Conservation (phyloP, 2,113 vertebrate species). For the Perccottus glenii region DNA sequence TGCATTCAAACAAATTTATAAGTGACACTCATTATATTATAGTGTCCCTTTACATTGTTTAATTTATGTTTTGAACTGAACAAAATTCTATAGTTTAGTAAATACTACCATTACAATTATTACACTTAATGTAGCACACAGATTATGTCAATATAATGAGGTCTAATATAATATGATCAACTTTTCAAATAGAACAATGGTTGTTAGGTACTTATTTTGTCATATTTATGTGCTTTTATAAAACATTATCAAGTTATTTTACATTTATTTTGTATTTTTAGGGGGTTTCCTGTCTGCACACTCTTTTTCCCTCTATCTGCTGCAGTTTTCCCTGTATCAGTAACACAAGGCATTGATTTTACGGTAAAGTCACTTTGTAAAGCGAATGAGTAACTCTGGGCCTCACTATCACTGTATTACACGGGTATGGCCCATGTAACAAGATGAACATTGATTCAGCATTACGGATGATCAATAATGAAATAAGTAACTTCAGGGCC, state of each 20-base stretch:
- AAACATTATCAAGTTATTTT: slow-evolving; percentile 50
- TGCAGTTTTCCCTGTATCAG: slow-evolving; percentile 86
- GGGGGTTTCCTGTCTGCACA: slow-evolving; percentile 50
- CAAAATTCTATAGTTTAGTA: too few relatives aligned
- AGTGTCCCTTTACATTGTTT: too few relatives aligned
- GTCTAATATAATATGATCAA: too few relatives aligned
- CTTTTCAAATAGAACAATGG: background rate
- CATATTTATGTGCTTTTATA: slow-evolving; percentile 32
- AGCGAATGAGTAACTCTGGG: slow-evolving; percentile 93
- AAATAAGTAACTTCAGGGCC: slow-evolving; percentile 98
- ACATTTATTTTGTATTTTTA: background rate
- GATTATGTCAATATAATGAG: too few relatives aligned
- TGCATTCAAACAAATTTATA: too few relatives aligned
- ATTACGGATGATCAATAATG: slow-evolving; percentile 99
- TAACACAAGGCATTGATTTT: slow-evolving; percentile 96
- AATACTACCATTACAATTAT: too few relatives aligned
- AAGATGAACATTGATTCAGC: slow-evolving; percentile 99
- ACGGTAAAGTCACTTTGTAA: slow-evolving; percentile 97
- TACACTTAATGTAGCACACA: too few relatives aligned
- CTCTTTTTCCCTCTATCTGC: slow-evolving; percentile 71
- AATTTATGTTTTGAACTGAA: too few relatives aligned
- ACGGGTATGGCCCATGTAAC: slow-evolving; percentile 96
- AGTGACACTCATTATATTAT: too few relatives aligned
- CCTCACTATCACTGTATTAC: slow-evolving; percentile 97
- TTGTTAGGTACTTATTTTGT: slow-evolving; percentile 2